Evolutionary conservation across 2,888 invertebrate species (phyloP).

Genomic region (Sphaerophoria rueppellii): DNA sequence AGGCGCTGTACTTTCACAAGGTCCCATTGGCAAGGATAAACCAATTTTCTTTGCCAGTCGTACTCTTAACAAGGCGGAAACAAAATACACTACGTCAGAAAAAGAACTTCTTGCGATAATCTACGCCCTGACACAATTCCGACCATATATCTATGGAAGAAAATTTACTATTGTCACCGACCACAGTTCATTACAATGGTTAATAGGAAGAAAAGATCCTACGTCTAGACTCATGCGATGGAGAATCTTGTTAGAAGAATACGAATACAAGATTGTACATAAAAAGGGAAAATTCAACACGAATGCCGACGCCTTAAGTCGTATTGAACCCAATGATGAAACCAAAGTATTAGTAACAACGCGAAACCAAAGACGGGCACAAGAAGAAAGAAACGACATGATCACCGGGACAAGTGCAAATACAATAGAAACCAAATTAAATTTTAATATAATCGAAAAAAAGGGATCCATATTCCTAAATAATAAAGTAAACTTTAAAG

Average conservation of each 20-base stretch:
- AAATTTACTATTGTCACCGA: constrained; percentile 80
- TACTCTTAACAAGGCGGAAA: constrained; percentile 43
- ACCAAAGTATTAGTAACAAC: not conserved
- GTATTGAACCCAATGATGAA: not conserved
- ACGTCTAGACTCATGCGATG: constrained; percentile 42
- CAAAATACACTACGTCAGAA: constrained; percentile 57
- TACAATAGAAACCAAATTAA: not conserved
- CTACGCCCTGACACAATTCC: constrained; percentile 73
- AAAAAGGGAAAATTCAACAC: constrained; percentile 49
- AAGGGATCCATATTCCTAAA: not conserved
- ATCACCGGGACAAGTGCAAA: not conserved
- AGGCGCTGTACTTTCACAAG: too few relatives aligned
- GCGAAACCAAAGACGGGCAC: not conserved
- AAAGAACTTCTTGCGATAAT: constrained; percentile 61
- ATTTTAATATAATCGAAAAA: not conserved
- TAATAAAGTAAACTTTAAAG: not conserved
- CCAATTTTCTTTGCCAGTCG: constrained; percentile 52
- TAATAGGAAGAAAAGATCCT: constrained; percentile 75
- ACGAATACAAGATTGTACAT: constrained; percentile 44
- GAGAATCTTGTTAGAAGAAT: constrained; percentile 38
- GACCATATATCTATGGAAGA: constrained; percentile 78
- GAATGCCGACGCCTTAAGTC: constrained; percentile 51
- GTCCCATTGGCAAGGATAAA: constrained; percentile 26
- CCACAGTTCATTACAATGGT: constrained; percentile 77
- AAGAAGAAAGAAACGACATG: not conserved